Evolutionary conservation across 2,888 invertebrate genomes (phyloP).

Genomic region (Ochropleura plecta): DNA sequence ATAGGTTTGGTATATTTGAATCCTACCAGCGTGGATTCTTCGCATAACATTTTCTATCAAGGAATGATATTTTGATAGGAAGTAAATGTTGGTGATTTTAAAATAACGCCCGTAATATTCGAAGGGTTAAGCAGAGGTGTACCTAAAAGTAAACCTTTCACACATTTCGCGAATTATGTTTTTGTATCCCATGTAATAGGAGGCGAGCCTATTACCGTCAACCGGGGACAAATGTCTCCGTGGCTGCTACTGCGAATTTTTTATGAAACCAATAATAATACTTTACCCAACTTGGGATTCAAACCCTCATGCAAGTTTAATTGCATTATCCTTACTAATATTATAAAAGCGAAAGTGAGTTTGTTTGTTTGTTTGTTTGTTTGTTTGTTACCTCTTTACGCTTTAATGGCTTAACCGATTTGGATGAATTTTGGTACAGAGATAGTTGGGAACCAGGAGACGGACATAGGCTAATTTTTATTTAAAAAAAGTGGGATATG

Average conservation of each 20-base stretch:
- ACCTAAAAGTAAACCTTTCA: background rate
- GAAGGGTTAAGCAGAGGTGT: background rate
- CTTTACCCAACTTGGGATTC: too few species aligned
- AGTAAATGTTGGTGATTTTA: background rate
- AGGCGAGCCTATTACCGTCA: background rate
- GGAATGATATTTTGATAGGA: background rate
- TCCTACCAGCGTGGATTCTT: background rate
- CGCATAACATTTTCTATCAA: background rate
- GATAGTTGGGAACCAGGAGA: too few species aligned
- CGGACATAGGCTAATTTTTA: too few species aligned
- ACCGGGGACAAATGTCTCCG: too few species aligned
- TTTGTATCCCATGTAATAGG: background rate
- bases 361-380: too few species aligned
- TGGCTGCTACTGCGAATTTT: too few species aligned
- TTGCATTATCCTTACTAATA: conserved; percentile 14
- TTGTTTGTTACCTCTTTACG: too few species aligned
- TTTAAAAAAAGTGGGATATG: too few species aligned
- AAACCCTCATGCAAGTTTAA: conserved; percentile 21
- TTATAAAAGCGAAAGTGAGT: too few species aligned
- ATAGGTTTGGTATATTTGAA: conserved; percentile 20
- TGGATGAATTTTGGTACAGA: too few species aligned
- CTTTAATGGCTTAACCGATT: too few species aligned
- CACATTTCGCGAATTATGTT: background rate
- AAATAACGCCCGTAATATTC: background rate
- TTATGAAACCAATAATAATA: background rate